Conservation (phyloP, 2,113 vertebrate species). For the Muntiacus reevesi region DNA sequence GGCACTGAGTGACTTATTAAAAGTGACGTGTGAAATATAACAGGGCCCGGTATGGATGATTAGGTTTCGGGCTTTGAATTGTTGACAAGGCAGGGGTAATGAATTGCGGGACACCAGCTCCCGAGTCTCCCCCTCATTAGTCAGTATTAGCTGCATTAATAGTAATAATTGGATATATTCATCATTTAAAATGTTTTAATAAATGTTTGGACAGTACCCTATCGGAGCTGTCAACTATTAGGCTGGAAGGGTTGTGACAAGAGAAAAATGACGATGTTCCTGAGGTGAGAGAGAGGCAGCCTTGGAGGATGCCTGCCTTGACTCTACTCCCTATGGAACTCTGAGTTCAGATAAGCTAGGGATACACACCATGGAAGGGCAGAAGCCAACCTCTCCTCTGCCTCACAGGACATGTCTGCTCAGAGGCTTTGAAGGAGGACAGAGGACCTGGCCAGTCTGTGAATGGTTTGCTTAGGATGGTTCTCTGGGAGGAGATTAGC, state of each 20-base stretch:
- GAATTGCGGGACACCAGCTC: slow-evolving; percentile 86
- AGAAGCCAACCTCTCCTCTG: neutral
- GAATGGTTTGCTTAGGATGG: neutral
- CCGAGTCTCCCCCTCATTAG: slow-evolving; percentile 88
- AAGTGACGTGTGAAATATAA: slow-evolving; percentile 91
- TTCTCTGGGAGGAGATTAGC: neutral
- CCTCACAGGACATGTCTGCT: neutral
- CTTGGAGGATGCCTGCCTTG: slow-evolving; percentile 71
- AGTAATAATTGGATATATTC: slow-evolving; percentile 92
- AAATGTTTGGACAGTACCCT: slow-evolving; percentile 91
- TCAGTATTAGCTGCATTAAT: slow-evolving; percentile 93
- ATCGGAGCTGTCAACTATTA: slow-evolving; percentile 85
- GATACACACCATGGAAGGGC: neutral
- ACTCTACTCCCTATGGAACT: slow-evolving; percentile 61
- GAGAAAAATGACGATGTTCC: slow-evolving; percentile 79
- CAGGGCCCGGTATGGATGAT: slow-evolving; percentile 87
- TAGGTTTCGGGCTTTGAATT: slow-evolving; percentile 89
- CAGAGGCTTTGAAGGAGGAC: neutral
- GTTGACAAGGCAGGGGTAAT: slow-evolving; percentile 91
- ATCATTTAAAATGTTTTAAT: slow-evolving; percentile 93
- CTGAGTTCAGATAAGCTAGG: slow-evolving; percentile 55
- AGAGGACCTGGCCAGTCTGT: neutral
- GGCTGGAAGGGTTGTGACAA: slow-evolving; percentile 83
- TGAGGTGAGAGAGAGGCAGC: slow-evolving; percentile 80
- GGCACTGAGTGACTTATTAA: slow-evolving; percentile 92